Conservation (phyloP, 2,888 invertebrate genomes). For the Ferrisia virgata region DNA sequence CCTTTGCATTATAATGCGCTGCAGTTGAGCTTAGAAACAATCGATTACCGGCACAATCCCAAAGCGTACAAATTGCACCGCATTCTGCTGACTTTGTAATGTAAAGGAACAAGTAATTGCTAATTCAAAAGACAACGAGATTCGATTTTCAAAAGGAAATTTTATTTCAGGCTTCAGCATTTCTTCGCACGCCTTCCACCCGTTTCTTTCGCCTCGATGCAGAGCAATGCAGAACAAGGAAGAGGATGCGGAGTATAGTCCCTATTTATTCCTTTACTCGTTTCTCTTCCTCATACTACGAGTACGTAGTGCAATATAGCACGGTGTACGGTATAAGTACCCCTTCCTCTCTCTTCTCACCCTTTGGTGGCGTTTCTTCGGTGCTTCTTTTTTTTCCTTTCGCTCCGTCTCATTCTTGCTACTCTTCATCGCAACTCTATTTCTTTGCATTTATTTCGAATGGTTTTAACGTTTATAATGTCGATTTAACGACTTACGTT, state of each 20-base stretch:
- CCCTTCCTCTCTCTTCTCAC: no score
- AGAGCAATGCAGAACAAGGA: no score
- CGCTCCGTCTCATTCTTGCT: no score
- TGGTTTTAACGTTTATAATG: background rate
- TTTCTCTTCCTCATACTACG: no score
- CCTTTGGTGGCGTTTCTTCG: no score
- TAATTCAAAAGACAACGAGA: constrained; percentile 46
- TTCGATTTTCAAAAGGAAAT: constrained; percentile 45
- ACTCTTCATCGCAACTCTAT: no score
- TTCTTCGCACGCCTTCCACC: background rate
- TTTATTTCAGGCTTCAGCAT: constrained; percentile 37
- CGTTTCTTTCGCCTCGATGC: no score
- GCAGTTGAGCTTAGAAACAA: constrained; percentile 45
- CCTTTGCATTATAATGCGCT: constrained; percentile 44
- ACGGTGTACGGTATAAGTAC: no score
- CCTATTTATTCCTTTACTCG: no score
- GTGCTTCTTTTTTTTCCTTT: background rate
- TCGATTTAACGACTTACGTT: constrained; percentile 2
- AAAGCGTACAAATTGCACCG: constrained; percentile 46
- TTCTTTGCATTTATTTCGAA: background rate
- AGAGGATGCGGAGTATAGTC: no score
- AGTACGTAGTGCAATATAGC: no score
- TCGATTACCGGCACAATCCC: constrained; percentile 45
- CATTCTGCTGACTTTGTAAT: constrained; percentile 46
- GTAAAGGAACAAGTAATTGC: constrained; percentile 46